phyloP scores from a whole-genome alignment of 2,797 vertebrate genomes.

The Glossophaga mutica region DNA sequence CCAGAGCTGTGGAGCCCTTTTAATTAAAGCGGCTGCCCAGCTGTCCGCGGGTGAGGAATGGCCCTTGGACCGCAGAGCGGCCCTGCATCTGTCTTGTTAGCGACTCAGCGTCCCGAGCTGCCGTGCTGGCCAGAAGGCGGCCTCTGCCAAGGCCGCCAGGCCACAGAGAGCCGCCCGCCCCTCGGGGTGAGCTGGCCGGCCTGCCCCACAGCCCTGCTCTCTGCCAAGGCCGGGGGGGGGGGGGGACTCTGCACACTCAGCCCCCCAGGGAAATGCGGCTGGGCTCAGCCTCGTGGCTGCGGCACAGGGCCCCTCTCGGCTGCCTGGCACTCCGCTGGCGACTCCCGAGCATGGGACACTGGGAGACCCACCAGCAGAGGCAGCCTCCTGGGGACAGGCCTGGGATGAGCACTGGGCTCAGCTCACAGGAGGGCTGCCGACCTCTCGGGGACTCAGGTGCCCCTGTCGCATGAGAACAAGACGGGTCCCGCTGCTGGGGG shows the following conservation, averaged over 20 bases:
- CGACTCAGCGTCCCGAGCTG: slow-evolving; percentile 76
- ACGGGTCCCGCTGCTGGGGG: neutral
- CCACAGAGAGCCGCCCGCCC: too few relatives aligned
- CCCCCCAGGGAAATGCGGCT: fast-evolving
- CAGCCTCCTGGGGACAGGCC: fast-evolving
- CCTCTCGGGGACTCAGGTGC: neutral
- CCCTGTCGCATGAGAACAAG: neutral
- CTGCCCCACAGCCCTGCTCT: fast-evolving
- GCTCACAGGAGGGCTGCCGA: neutral
- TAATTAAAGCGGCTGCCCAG: slow-evolving; percentile 68
- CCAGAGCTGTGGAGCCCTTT: slow-evolving; percentile 63
- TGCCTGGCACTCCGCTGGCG: fast-evolving
- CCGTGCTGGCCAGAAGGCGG: slow-evolving; percentile 80
- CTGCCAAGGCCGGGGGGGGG: neutral
- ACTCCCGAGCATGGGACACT: fast-evolving
- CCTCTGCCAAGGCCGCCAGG: slow-evolving; percentile 34
- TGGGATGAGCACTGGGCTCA: neutral
- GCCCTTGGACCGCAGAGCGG: slow-evolving; percentile 75
- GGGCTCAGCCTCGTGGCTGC: fast-evolving
- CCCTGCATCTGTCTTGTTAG: slow-evolving; percentile 85
- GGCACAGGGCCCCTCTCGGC: fast-evolving
- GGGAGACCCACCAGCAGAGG: neutral
- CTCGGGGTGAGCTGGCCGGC: neutral
- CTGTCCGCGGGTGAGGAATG: slow-evolving; percentile 77
- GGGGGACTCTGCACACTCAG: fast-evolving